Evolutionary conservation across 2,888 invertebrate genomes (phyloP).

Genomic region (Lycophotia porphyrea): DNA sequence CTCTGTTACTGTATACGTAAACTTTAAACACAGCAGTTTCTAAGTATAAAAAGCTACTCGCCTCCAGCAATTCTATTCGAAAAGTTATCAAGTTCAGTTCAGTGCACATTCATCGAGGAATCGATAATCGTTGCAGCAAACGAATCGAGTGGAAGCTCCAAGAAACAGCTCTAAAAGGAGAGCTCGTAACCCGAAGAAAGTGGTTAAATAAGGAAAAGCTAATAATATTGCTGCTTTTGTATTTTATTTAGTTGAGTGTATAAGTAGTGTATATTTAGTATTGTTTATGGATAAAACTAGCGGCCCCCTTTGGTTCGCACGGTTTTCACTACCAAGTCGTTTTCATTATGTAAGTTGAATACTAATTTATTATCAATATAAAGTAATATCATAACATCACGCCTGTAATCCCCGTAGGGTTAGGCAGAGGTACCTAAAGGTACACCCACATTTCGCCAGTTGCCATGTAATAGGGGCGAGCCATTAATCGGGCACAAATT

Average conservation of each 20-base stretch:
- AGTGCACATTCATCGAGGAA: slow-evolving; percentile 42
- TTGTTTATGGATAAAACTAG: not conserved
- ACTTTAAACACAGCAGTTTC: not conserved
- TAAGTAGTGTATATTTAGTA: not conserved
- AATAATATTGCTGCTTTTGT: slow-evolving; percentile 16
- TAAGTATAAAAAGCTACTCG: not conserved
- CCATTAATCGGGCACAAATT: too few species aligned
- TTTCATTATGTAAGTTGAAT: not conserved
- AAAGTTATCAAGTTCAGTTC: slow-evolving; percentile 37
- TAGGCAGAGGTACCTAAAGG: too few species aligned
- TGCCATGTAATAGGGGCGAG: too few species aligned
- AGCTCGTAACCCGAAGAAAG: slow-evolving; percentile 8
- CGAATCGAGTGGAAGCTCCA: slow-evolving; percentile 30
- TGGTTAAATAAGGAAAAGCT: not conserved
- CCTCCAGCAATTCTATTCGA: not conserved
- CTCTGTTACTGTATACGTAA: too few species aligned
- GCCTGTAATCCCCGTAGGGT: too few species aligned
- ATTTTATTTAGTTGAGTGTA: not conserved
- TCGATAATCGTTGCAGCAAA: slow-evolving; percentile 49
- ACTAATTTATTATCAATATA: not conserved
- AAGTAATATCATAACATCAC: too few species aligned
- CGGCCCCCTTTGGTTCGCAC: not conserved
- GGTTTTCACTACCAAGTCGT: not conserved
- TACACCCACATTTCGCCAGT: too few species aligned
- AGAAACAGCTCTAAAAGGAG: slow-evolving; percentile 11